phyloP scores from a whole-genome alignment of 2,113 vertebrate species.

The Equus quagga region DNA sequence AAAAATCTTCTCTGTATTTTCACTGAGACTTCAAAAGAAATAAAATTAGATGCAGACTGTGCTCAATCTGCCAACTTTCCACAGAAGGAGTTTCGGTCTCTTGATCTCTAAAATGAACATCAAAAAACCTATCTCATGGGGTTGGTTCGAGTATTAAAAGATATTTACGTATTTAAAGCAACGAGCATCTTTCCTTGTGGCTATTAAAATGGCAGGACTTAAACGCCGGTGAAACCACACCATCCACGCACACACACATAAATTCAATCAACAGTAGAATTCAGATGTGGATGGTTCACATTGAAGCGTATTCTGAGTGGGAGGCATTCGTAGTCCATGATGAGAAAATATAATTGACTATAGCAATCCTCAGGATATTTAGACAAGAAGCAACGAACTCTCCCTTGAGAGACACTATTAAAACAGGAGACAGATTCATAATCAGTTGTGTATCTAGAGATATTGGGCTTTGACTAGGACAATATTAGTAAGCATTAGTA shows the following conservation, averaged over 20 bases:
- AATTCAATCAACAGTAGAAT: not conserved
- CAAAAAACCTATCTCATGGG: not conserved
- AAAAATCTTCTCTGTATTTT: not conserved
- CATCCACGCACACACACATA: no score
- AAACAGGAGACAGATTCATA: constrained; percentile 43
- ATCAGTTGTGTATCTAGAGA: constrained; percentile 51
- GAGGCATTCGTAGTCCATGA: not conserved
- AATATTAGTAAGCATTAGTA: constrained; percentile 63
- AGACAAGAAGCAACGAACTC: constrained; percentile 57
- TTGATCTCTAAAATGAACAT: constrained; percentile 32
- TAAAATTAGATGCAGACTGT: not conserved
- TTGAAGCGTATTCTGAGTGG: not conserved
- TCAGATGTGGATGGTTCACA: not conserved
- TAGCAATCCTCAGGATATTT: not conserved
- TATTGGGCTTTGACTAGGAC: constrained; percentile 62
- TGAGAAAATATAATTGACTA: constrained; percentile 8
- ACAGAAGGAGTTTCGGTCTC: not conserved
- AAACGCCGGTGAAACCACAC: not conserved
- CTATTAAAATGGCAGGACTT: not conserved
- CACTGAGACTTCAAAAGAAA: not conserved
- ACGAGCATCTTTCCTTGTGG: not conserved
- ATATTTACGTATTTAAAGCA: not conserved
- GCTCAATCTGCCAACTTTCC: not conserved
- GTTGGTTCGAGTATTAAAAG: not conserved
- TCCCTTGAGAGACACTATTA: constrained; percentile 67